A percentile compares a stretch with the other conserved stretches of the same genome.
Conservation (phyloP, 2,888 invertebrate species). For the Zygogramma bicolorata region DNA sequence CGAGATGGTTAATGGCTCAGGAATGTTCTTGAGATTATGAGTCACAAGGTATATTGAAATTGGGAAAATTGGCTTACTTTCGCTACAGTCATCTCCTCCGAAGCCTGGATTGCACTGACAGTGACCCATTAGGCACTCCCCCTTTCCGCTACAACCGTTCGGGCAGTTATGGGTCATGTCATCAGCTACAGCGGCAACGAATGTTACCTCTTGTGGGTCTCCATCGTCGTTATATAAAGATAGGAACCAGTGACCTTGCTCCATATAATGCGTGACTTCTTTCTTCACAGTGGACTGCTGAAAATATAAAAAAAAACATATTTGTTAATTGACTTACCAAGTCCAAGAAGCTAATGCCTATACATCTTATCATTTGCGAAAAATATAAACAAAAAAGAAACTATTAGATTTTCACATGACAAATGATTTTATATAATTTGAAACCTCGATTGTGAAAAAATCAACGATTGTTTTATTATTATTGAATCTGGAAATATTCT, state of each 20-base stretch:
- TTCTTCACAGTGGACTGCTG: conserved; percentile 86
- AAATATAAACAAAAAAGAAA: no score
- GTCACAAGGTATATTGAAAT: conserved; percentile 43
- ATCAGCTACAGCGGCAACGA: conserved; percentile 86
- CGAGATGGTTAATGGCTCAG: conserved; percentile 16
- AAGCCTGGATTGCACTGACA: conserved; percentile 98
- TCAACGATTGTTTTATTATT: no score
- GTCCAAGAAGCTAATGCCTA: no score
- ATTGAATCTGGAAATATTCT: no score
- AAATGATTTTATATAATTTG: no score
- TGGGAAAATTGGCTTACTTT: conserved; percentile 78
- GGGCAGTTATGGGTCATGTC: conserved; percentile 97
- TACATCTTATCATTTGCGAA: no score
- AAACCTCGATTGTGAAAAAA: no score
- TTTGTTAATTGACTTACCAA: no score
- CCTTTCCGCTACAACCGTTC: conserved; percentile 96
- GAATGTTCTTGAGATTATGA: neutral
- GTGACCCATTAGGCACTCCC: conserved; percentile 94
- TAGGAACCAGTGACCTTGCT: conserved; percentile 96
- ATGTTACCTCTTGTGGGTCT: conserved; percentile 87
- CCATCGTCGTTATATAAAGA: conserved; percentile 96
- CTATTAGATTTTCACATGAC: no score
- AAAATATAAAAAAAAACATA: conserved; percentile 15
- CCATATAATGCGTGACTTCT: conserved; percentile 95
- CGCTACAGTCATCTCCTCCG: conserved; percentile 95